These are phyloP conservation scores for Myotis pilosus DNA, from an alignment of 2,797 vertebrate genomes.

Conservation along the genomic window DNA sequence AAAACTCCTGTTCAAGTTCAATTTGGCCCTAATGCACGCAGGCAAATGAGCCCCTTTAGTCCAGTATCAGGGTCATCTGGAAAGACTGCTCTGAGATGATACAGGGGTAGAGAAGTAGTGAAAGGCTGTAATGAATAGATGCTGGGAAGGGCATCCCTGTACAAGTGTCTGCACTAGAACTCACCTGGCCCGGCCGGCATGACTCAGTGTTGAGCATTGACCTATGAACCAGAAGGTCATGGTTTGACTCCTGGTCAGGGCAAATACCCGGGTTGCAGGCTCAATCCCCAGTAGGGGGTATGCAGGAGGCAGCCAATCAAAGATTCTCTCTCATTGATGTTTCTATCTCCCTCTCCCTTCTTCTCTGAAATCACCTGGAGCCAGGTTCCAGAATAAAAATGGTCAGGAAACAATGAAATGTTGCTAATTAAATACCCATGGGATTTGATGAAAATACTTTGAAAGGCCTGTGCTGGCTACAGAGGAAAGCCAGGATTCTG, in stretches of 20 bases:
- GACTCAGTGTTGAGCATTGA: not conserved
- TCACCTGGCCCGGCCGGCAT: too few relatives aligned
- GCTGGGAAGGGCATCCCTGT: not conserved
- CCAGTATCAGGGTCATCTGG: not conserved
- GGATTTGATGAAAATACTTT: constrained; percentile 1
- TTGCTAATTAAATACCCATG: constrained; percentile 19
- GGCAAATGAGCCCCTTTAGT: not conserved
- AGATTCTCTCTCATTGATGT: too few relatives aligned
- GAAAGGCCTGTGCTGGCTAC: not conserved
- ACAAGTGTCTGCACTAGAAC: not conserved
- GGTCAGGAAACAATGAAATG: not conserved
- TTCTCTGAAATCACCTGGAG: not conserved
- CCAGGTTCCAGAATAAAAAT: not conserved
- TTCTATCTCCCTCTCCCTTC: too few relatives aligned
- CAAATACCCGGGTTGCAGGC: too few relatives aligned
- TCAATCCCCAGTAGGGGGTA: too few relatives aligned
- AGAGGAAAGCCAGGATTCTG: not conserved
- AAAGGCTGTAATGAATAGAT: not conserved
- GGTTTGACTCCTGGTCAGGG: too few relatives aligned
- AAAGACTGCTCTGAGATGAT: not conserved
- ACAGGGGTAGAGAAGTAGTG: not conserved
- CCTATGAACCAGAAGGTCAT: too few relatives aligned
- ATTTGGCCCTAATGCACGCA: not conserved
- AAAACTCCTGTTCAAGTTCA: not conserved
- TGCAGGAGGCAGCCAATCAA: too few relatives aligned